phyloP scores from a whole-genome alignment of 2,797 vertebrate species.

The Momotus momota region DNA sequence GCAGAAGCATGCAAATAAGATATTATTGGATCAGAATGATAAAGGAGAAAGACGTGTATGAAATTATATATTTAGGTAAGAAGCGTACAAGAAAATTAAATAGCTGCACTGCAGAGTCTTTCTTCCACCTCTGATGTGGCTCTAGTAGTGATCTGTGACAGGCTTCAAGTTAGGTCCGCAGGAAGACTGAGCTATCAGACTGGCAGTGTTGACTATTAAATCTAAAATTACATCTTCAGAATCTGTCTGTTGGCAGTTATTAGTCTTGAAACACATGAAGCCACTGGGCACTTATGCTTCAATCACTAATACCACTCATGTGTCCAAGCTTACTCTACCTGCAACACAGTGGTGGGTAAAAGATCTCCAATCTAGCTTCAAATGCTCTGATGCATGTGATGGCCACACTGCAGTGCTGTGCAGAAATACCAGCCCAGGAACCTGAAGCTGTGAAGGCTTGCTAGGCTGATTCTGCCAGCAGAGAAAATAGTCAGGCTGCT shows the following conservation, averaged over 20 bases:
- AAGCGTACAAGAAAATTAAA: neutral
- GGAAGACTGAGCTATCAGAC: neutral
- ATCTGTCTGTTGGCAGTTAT: neutral
- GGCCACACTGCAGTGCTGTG: neutral
- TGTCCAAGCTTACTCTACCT: accelerated
- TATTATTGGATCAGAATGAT: neutral
- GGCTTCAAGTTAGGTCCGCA: neutral
- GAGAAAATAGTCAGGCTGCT: neutral
- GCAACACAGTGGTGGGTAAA: neutral
- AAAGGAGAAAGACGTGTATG: neutral
- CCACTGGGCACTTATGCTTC: neutral
- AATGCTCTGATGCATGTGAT: neutral
- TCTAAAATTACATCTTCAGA: neutral
- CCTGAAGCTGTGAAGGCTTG: neutral
- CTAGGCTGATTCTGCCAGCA: neutral
- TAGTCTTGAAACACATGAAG: neutral
- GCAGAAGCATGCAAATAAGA: neutral
- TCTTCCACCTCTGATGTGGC: neutral
- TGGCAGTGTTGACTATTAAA: neutral
- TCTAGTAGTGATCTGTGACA: neutral
- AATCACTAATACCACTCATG: neutral
- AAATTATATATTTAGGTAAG: neutral
- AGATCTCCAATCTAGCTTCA: neutral
- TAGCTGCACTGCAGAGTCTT: neutral
- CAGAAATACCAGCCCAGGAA: neutral